Evolutionary conservation across 2,113 vertebrate species (phyloP).

Genomic region (Grus americana): DNA sequence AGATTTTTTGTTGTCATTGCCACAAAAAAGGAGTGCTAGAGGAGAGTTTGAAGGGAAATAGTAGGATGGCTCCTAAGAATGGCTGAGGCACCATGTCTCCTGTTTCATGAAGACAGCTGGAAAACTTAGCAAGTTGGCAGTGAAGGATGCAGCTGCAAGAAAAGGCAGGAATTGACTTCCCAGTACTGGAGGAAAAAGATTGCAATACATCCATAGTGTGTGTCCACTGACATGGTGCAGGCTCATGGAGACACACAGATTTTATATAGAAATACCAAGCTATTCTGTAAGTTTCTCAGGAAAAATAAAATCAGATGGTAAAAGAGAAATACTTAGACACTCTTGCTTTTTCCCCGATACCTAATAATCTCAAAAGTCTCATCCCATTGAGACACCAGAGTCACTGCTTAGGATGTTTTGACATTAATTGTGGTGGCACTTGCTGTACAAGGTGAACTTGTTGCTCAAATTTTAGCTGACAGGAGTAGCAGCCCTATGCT

Average conservation of each 20-base stretch:
- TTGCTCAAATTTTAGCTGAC: neutral
- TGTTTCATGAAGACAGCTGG: neutral
- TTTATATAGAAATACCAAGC: neutral
- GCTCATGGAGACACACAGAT: neutral
- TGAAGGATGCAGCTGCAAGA: neutral
- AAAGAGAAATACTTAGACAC: neutral
- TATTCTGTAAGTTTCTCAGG: neutral
- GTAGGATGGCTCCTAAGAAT: neutral
- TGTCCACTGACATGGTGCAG: neutral
- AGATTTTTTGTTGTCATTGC: neutral
- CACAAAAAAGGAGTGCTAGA: neutral
- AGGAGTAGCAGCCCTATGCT: neutral
- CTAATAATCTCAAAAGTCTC: neutral
- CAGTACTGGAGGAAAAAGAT: neutral
- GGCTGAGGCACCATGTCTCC: no score
- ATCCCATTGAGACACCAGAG: neutral
- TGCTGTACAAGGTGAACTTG: neutral
- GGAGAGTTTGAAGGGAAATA: neutral
- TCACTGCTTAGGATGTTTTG: neutral
- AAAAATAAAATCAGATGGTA: neutral
- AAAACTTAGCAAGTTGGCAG: neutral
- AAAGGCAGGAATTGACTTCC: neutral
- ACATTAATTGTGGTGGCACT: neutral
- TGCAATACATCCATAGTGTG: fast-evolving
- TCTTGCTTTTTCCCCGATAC: neutral